Base-by-base conservation (phyloP, 2,888 invertebrate genomes). In the Brenthis daphne region DNA sequence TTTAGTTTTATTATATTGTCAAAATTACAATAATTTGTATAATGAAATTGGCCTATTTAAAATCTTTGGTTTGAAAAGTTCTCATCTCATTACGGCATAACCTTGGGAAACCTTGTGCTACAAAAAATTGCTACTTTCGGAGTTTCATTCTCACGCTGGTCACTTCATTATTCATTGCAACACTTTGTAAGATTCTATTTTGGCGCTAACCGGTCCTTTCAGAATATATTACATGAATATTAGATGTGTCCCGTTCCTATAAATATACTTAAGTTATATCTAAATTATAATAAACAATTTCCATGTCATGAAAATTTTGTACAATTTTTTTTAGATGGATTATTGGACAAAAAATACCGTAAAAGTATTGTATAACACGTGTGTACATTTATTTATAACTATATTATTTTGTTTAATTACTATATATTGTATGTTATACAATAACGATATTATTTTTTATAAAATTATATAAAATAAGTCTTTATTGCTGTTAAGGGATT, bases 151-250 rank as follows among this genome's bases (percentile, higher is more conserved):
- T 53, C 65, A 54, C 50, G 12, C 50, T 37, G 55, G 67, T 48
- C 56, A 61, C 37, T 67, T 56, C 33, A 56, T 55, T 67, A 67
- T 67, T 61, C 14, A 67, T 67, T 54, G 55, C 33, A 67, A 43
- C 33, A 60, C n/a, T 33, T 61, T 61, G 48, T 29, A 61, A 61
- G 55, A 50, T 16, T 61, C 50, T 47, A 43, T 55, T 65, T 29
- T 29, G 48, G 54, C 37, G 24, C 16, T 48, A 50, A 20, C 14
- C 11, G 6, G 50, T 20, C 13, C 20, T 14, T 43, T 37, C 57
- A 3, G 8, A 33, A 57, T 11, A 55, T 56, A 24, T 3, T 57
- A 20, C 48, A 56, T 51, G 14, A 65, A 57, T 51, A 20, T 13
- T 55, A 20, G 20, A 55, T 20, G 14, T 24, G 55, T 55, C 51